Percentiles rank a stretch among this genome's conserved stretches.
phyloP scores from a whole-genome alignment of 2,888 invertebrate genomes.

The Parochlus steinenii region DNA sequence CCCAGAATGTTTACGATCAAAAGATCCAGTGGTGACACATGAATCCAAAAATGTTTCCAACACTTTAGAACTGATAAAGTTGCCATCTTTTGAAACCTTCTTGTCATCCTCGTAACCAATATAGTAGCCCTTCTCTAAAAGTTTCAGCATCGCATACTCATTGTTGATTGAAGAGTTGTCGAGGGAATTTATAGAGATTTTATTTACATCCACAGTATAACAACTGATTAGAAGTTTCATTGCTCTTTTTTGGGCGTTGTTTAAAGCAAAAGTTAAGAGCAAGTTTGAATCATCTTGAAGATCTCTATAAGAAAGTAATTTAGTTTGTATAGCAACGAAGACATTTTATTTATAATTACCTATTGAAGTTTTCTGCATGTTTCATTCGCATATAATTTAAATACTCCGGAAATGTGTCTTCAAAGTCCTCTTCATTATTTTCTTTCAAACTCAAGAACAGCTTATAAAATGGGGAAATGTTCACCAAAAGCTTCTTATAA shows the following conservation, averaged over 20 bases:
- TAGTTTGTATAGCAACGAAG: too few relatives aligned
- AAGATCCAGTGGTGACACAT: slow-evolving; percentile 3
- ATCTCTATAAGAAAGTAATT: too few relatives aligned
- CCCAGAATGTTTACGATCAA: neutral
- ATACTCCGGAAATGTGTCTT: slow-evolving; percentile 10
- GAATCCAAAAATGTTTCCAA: slow-evolving; percentile 11
- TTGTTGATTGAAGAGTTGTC: neutral
- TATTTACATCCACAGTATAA: slow-evolving; percentile 5
- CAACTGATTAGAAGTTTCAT: slow-evolving; percentile 4
- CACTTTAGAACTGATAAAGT: slow-evolving; percentile 11
- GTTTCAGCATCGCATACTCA: slow-evolving; percentile 8
- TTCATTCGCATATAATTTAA: neutral
- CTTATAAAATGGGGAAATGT: slow-evolving; percentile 10
- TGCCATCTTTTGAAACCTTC: slow-evolving; percentile 7
- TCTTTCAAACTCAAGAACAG: slow-evolving; percentile 7
- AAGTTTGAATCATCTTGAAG: slow-evolving; percentile 9
- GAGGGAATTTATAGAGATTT: slow-evolving; percentile 3
- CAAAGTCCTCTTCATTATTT: slow-evolving; percentile 8
- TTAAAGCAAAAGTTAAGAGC: slow-evolving; percentile 6
- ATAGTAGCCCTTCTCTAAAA: slow-evolving; percentile 10
- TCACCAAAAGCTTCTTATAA: slow-evolving; percentile 1
- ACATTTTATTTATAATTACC: too few relatives aligned
- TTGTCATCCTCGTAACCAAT: neutral
- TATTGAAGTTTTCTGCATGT: too few relatives aligned
- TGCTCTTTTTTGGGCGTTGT: slow-evolving; percentile 2